A percentile compares a stretch with the other conserved stretches of the same genome.
Evolutionary conservation across 2,113 vertebrate genomes (phyloP).

Genomic region (Sinocyclocheilus maitianheensis): DNA sequence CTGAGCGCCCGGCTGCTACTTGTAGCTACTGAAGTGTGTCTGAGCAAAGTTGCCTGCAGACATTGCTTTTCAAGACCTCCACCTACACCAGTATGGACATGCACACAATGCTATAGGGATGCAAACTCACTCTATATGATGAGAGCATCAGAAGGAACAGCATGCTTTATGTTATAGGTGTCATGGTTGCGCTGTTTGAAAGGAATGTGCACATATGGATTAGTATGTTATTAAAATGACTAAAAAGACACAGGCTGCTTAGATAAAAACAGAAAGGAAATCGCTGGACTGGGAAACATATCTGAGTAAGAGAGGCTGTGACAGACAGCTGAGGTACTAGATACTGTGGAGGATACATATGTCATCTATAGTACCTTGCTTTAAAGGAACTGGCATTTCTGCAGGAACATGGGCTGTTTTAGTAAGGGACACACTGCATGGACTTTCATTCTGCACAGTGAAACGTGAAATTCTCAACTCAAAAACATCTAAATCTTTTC

Average conservation of each 20-base stretch:
- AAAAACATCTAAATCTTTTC: neutral
- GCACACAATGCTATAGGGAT: neutral
- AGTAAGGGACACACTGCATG: neutral
- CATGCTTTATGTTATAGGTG: constrained; percentile 13
- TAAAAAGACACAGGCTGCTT: neutral
- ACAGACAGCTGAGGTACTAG: constrained; percentile 2
- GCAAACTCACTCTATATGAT: neutral
- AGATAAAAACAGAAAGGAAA: neutral
- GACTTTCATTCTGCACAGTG: neutral
- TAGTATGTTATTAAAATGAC: neutral
- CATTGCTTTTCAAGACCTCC: constrained; percentile 20
- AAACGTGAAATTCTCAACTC: neutral
- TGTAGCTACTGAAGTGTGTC: constrained; percentile 48
- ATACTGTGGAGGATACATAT: neutral
- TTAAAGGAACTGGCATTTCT: neutral
- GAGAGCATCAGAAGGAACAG: neutral
- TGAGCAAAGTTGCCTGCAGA: constrained; percentile 45
- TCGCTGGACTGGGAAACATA: constrained; percentile 5
- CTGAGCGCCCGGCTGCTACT: constrained; percentile 17
- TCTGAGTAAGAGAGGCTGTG: neutral
- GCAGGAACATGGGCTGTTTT: neutral
- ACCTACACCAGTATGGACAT: constrained; percentile 28
- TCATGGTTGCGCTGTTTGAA: neutral
- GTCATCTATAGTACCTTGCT: neutral
- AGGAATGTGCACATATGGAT: neutral